A percentile compares a stretch with the other conserved stretches of the same genome.
Evolutionary conservation across 1,140 invertebrate genomes (phyloP).

Genomic region (Tenebrio molitor): DNA sequence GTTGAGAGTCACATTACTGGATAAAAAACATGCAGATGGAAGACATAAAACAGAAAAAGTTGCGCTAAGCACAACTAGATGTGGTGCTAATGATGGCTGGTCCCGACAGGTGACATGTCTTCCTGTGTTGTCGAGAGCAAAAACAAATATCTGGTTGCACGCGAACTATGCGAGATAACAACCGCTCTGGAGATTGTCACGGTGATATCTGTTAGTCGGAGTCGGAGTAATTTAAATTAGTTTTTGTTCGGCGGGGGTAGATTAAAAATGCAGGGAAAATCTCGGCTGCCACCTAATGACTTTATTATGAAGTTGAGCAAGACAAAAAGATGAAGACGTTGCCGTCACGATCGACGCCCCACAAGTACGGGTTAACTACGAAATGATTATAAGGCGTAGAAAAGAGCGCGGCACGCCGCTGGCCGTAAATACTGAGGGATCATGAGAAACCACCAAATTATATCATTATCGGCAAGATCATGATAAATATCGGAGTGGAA

Average conservation of each 20-base stretch:
- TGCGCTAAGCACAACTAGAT: conserved; percentile 41
- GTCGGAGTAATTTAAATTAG: conserved; percentile 34
- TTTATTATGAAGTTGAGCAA: conserved; percentile 50
- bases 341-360: conserved; percentile 45
- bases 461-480: conserved; percentile 44
- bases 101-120: conserved; percentile 48
- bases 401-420: conserved; percentile 29
- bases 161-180: conserved; percentile 44
- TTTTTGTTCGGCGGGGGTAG: conserved; percentile 20
- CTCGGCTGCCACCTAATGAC: too few species aligned
- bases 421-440: conserved; percentile 40
- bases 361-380: conserved; percentile 35
- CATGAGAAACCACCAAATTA: conserved; percentile 35
- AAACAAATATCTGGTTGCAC: conserved; percentile 44
- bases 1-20: conserved; percentile 8
- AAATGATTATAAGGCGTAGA: conserved; percentile 48
- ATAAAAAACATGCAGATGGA: conserved; percentile 21
- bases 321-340: conserved; percentile 51
- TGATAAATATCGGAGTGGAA: conserved; percentile 25
- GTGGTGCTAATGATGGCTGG: conserved; percentile 47
- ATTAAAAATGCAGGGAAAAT: too few species aligned
- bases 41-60: conserved; percentile 37
- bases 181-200: conserved; percentile 37
- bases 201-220: conserved; percentile 25
- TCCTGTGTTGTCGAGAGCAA: conserved; percentile 11